Conservation (phyloP, 2,888 invertebrate genomes). For the Sphaerophoria rueppellii region DNA sequence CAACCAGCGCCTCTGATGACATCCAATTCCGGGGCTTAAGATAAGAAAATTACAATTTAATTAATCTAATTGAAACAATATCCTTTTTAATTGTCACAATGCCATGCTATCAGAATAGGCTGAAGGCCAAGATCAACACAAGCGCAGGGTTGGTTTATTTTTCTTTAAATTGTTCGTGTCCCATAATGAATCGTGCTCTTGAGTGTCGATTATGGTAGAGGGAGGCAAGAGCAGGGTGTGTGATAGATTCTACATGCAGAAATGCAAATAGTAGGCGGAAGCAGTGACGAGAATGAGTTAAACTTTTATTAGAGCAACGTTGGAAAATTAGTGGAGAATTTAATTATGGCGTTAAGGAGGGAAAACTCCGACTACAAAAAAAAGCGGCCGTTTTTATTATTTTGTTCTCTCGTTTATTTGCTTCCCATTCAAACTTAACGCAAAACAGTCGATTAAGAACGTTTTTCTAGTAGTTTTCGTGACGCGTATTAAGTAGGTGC, state of each 20-base stretch:
- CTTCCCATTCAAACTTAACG: not conserved
- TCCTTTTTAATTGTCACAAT: slow-evolving; percentile 71
- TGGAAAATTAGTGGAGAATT: slow-evolving; percentile 62
- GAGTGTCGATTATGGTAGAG: not conserved
- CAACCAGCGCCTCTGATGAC: slow-evolving; percentile 40
- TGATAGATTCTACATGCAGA: slow-evolving; percentile 56
- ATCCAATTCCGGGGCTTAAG: slow-evolving; percentile 47
- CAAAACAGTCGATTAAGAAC: slow-evolving; percentile 51
- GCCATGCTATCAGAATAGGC: slow-evolving; percentile 18
- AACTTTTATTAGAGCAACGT: slow-evolving; percentile 52
- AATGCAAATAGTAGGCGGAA: slow-evolving; percentile 39
- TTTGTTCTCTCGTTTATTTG: not conserved
- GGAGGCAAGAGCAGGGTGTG: not conserved
- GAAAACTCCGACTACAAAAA: too few relatives aligned
- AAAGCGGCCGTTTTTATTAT: slow-evolving; percentile 37
- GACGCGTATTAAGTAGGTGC: not conserved
- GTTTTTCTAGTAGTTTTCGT: slow-evolving; percentile 17
- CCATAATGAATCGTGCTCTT: slow-evolving; percentile 42
- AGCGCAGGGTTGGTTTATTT: slow-evolving; percentile 35
- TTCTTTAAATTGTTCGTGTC: slow-evolving; percentile 14
- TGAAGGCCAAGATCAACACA: slow-evolving; percentile 65
- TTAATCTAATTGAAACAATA: slow-evolving; percentile 73
- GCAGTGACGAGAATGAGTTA: slow-evolving; percentile 22
- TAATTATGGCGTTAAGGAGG: slow-evolving; percentile 63
- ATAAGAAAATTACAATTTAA: slow-evolving; percentile 73